These are phyloP conservation scores for Agrenia bidenticulata DNA, from an alignment of 2,888 invertebrate species.

Conservation along the genomic window DNA sequence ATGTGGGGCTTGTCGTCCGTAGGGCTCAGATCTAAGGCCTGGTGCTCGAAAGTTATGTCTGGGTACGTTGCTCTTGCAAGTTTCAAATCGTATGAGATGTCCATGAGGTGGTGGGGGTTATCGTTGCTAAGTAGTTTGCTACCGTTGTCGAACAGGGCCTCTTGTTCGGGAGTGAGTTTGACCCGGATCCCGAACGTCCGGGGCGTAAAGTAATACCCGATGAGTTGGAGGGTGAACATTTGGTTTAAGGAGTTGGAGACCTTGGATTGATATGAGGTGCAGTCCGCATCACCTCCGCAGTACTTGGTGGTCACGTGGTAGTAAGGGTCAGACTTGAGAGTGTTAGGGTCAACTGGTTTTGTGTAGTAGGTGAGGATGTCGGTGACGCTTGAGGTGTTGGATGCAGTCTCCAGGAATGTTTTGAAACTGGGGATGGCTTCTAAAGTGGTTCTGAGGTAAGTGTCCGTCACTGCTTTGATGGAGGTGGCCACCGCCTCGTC, in stretches of 20 bases:
- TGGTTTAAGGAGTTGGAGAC: slow-evolving; percentile 9
- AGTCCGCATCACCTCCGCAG: slow-evolving; percentile 30
- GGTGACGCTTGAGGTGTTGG: background rate
- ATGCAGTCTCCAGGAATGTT: slow-evolving; percentile 13
- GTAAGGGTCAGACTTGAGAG: slow-evolving; percentile 27
- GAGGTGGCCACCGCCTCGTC: slow-evolving; percentile 22
- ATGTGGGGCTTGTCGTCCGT: slow-evolving; percentile 49
- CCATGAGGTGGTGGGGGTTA: too few relatives aligned
- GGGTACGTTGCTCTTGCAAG: too few relatives aligned
- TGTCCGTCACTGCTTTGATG: slow-evolving; percentile 16
- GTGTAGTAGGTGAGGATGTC: slow-evolving; percentile 19
- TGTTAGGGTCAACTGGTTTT: slow-evolving; percentile 37
- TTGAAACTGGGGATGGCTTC: slow-evolving; percentile 6
- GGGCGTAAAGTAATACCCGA: slow-evolving; percentile 30
- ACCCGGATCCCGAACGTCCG: slow-evolving; percentile 38
- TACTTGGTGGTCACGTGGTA: slow-evolving; percentile 38
- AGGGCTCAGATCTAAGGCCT: slow-evolving; percentile 32
- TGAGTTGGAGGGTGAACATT: slow-evolving; percentile 29
- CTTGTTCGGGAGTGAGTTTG: slow-evolving; percentile 25
- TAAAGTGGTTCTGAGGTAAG: slow-evolving; percentile 6
- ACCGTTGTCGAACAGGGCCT: slow-evolving; percentile 18
- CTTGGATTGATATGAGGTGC: slow-evolving; percentile 18
- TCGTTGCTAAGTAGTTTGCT: background rate
- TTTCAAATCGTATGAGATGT: too few relatives aligned
- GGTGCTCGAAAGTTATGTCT: background rate